Percentiles rank a stretch among this genome's conserved stretches.
phyloP scores from a whole-genome alignment of 1,140 invertebrate genomes.

The Hylyphantes graminicola region DNA sequence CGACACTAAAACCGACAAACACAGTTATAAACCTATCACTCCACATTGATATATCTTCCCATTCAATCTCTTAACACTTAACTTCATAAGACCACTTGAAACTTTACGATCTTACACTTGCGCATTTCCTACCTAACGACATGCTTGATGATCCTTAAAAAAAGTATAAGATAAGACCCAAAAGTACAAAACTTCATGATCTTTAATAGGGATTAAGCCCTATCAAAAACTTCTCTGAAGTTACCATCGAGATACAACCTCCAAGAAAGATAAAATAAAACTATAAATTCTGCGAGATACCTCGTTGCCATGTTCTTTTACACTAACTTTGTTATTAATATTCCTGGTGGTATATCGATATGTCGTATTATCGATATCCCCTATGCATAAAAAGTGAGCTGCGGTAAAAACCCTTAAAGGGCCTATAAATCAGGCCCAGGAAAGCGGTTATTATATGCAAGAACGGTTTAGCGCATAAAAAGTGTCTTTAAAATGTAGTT shows the following conservation, averaged over 20 bases:
- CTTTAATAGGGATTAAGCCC: slow-evolving; percentile 22
- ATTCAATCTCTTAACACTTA: no score
- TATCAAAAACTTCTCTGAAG: not conserved
- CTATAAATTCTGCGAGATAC: slow-evolving; percentile 3
- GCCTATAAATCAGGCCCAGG: slow-evolving; percentile 40
- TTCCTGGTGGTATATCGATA: slow-evolving; percentile 27
- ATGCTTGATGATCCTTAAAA: slow-evolving; percentile 20
- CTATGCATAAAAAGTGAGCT: slow-evolving; percentile 16
- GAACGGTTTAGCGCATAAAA: slow-evolving; percentile 50
- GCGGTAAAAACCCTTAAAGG: slow-evolving; percentile 27
- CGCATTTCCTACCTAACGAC: not conserved
- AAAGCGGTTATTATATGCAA: slow-evolving; percentile 47
- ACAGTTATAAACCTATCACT: no score
- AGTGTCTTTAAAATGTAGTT: slow-evolving; percentile 43
- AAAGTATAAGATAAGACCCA: not conserved
- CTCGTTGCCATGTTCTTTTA: not conserved
- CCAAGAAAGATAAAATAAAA: not conserved
- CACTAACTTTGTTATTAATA: slow-evolving; percentile 38
- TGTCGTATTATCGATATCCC: slow-evolving; percentile 41
- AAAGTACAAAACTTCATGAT: not conserved
- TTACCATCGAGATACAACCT: no score
- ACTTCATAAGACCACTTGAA: not conserved
- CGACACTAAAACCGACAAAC: no score
- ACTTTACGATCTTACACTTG: not conserved
- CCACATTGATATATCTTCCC: no score